Base-by-base conservation (phyloP, 2,888 invertebrate species). In the Nasonovia ribisnigri region DNA sequence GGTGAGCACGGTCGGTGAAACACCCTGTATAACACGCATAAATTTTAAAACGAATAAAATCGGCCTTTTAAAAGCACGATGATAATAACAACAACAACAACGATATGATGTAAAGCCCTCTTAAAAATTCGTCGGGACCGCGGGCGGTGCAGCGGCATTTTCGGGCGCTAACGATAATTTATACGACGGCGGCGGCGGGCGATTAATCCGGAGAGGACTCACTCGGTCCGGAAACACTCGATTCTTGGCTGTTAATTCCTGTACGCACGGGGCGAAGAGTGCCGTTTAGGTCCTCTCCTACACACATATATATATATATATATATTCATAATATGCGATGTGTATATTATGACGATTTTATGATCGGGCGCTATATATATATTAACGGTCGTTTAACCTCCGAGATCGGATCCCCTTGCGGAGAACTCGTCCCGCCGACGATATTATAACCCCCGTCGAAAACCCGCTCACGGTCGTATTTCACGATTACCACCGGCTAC, bases 91-190 rank as follows among this genome's bases (percentile, higher is more conserved):
- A 60, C 11, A n/a, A 60, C 16, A 11, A 16, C 51, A 11, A 54
- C 54, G 10, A 26, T 5, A 36, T 77, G 36, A 77, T 77, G 20
- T 77, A 77, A 36, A 77, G 77, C 77, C 60, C 90, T 48, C 51
- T 91, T 91, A 91, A 91, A 91, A 91, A 51, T 42, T 91, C 84
- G 36, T 84, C 13, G 54, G 54, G 43, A 91, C 91, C 24, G 54
- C 91, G 91, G 84, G 91, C 42, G 91, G 91, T 84, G n/a, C 57
- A 13, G 43, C 16, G 54, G 36, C 42, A 6, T 84, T 54, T 84
- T n/a, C 60, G 92, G 92, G 48, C 67, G 67, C 87, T 86, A 92
- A 92, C 92, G 87, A 86, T 92, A 92, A 92, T 92, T 92, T 87
- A 92, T 77, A 77, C 77, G 77, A 77, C 46, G 57, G 24, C 20